Evolutionary conservation across 2,113 vertebrate genomes (phyloP), one percentile per base, ranked within the genome.

Genomic region (Pyrgilauda ruficollis): DNA sequence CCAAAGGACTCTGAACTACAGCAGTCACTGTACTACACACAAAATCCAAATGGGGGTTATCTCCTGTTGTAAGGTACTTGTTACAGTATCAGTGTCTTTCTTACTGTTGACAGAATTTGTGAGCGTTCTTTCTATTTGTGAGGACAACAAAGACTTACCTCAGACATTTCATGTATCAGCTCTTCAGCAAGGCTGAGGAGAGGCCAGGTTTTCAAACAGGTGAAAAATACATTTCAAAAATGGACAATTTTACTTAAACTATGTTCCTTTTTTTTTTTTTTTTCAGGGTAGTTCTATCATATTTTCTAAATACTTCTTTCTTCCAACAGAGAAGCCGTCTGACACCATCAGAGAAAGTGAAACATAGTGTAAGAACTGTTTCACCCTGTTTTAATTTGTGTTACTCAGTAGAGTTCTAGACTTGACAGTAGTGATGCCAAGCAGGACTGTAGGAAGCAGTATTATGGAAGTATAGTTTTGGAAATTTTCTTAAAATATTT

Each of bases 131-230:
- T 52, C 17, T 44, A 20, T 28, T 18, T 61, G 41, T 15, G 44
- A 83, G 35, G 26, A 72, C 74, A 89, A 66, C 39, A 72, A 82
- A 67, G 58, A 47, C 44, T 49, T 15, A 61, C 24, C 66, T 72
- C 1, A 0, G 47, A 26, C 58, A 76, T 31, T 68, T 9, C 41
- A 49, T 0, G 0, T 4, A 87, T 10, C 53, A 73, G 63, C 37
- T 63, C 26, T 33, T 79, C 33, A 79, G 43, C 47, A 83, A 83
- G 46, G 73, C 39, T 26, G 41, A 75, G 8, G 43, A 93, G 35
- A 79, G 14, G 37, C n/a, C 53, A 70, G 20, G 26, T 55, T 93
- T 80, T 24, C 39, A 77, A 83, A 49, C 2, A 78, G 43, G 7
- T 50, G 7, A 59, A 50, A 84, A 68, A 27, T 10, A 28, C 5